Percentiles rank a stretch among this genome's conserved stretches.
phyloP scores from a whole-genome alignment of 2,888 invertebrate species.

The Nasonovia ribisnigri region DNA sequence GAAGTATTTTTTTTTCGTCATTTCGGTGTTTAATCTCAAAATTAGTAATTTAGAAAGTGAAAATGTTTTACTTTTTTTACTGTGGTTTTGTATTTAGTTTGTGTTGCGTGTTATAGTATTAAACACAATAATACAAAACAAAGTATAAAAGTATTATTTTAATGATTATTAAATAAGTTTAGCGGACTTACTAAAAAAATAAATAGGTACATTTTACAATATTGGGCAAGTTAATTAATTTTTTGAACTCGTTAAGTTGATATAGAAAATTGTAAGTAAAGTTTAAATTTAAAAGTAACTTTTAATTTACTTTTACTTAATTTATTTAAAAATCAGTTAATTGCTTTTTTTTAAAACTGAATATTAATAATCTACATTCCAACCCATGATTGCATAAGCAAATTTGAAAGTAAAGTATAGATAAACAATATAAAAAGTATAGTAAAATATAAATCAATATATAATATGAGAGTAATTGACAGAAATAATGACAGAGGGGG shows the following conservation, averaged over 20 bases:
- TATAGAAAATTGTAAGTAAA: no score
- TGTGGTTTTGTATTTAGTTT: background rate
- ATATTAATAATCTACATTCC: background rate
- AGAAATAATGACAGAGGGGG: background rate
- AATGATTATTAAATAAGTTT: background rate
- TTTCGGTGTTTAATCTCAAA: background rate
- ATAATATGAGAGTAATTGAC: background rate
- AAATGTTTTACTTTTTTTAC: background rate
- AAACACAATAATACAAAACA: background rate
- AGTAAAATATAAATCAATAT: no score
- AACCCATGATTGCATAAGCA: background rate
- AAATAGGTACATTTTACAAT: background rate
- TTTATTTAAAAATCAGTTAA: no score
- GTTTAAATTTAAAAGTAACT: no score
- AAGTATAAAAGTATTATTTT: background rate
- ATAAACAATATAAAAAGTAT: no score
- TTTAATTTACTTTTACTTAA: no score
- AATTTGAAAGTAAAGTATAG: background rate
- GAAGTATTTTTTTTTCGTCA: background rate
- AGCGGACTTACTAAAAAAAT: background rate
- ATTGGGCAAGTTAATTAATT: background rate
- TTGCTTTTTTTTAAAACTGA: background rate
- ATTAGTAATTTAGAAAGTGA: background rate
- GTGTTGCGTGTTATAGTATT: background rate
- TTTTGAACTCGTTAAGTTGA: no score